Evolutionary conservation across 2,797 vertebrate species (phyloP).

Genomic region (Gallinago nigripennis): DNA sequence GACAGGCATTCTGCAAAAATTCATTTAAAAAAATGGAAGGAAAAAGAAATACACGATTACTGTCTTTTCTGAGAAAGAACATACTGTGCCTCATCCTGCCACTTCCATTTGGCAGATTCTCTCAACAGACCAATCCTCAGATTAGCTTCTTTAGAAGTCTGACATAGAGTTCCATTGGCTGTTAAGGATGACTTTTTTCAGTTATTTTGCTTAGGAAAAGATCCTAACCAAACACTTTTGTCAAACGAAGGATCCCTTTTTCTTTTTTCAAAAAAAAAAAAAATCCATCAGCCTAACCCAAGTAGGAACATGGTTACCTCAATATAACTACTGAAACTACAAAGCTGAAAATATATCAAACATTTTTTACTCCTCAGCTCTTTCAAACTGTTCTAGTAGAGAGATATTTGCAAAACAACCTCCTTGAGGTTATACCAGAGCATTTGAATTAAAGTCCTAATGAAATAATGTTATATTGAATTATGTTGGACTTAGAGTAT

Average conservation of each 20-base stretch:
- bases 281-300: neutral
- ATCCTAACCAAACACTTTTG: neutral
- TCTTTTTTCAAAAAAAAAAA: neutral
- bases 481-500: neutral
- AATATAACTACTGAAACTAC: neutral
- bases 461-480: constrained; percentile 1
- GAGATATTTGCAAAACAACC: neutral
- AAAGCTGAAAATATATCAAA: neutral
- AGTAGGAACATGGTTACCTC: neutral
- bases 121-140: neutral
- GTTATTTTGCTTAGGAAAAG: neutral
- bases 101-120: neutral
- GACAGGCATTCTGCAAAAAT: neutral
- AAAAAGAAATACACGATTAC: neutral
- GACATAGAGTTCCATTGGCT: neutral
- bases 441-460: constrained; percentile 22
- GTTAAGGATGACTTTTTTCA: neutral
- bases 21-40: neutral
- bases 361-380: neutral
- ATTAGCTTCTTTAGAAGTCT: neutral
- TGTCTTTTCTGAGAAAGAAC: neutral
- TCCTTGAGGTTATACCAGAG: neutral
- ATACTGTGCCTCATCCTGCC: neutral
- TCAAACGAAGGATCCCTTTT: neutral
- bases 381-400: neutral